Base-by-base conservation (phyloP, 2,797 vertebrate species). In the Melopsittacus undulatus region DNA sequence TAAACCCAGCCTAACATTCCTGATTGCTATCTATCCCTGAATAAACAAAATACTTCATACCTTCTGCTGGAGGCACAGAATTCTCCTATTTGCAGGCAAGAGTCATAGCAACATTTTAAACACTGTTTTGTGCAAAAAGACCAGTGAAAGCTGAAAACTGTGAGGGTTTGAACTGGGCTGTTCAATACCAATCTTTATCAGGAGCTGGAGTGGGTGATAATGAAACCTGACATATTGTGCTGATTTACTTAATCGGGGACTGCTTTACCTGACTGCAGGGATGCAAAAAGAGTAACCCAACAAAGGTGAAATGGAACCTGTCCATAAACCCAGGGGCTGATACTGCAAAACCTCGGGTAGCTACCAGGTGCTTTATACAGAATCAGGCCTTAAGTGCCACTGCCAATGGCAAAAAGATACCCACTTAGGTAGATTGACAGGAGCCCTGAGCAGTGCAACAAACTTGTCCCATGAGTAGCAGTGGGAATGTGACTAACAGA, bases 11-110 rank as follows among this genome's bases (percentile, higher is more conserved):
- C 61, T 89, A 92, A 93, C 0, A 0, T 73, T 85, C 36, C 13
- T 7, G 90, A 96, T 96, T 80, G 30, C 75, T 94, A 95, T 96
- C 96, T 95, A 83, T 66, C 63, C 54, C 67, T 85, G 81, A 89
- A 87, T 80, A 94, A 96, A 96, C 86, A 90, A 54, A 89, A 85
- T 87, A 68, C 59, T 89, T 93, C 77, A 49, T 87, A 81, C 48
- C 34, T 89, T 89, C 66, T 89, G 42, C 73, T 4, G 1, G 66
- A 89, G 83, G 64, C 64, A 92, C 77, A 87, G 88, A 24, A 64
- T 89, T 88, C 80, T 73, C 67, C 89, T 90, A 70, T 94, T 89
- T 94, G 42, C 64, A 87, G 56, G 64, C 24, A 7, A 77, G 54
- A 85, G 24, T 22, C 13, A 36, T 75, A 90, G 52, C 38, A 92